phyloP scores from a whole-genome alignment of 2,797 vertebrate genomes.

The Eutrigla gurnardus region DNA sequence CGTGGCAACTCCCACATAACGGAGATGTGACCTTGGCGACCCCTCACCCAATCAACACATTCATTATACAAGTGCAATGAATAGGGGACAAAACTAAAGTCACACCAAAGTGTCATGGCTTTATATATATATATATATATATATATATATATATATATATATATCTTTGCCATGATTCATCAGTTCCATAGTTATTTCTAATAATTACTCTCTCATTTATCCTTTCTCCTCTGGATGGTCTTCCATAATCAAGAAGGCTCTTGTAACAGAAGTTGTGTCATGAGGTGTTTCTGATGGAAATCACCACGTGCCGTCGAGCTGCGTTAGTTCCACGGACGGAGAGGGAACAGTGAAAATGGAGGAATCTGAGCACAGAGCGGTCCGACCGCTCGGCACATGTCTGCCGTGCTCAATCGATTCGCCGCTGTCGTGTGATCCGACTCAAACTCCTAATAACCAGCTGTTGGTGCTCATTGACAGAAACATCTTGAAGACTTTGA shows the following conservation, averaged over 20 bases:
- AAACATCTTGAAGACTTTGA: not conserved
- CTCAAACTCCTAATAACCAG: not conserved
- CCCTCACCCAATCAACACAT: not conserved
- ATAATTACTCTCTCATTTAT: not conserved
- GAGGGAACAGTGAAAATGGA: slow-evolving; percentile 25
- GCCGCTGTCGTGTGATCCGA: not conserved
- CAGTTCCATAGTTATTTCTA: not conserved
- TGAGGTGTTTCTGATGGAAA: slow-evolving; percentile 43
- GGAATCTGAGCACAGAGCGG: slow-evolving; percentile 31
- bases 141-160: too few species aligned
- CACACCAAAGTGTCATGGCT: too few species aligned
- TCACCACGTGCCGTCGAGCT: slow-evolving; percentile 23
- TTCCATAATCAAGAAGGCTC: not conserved
- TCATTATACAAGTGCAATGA: too few species aligned
- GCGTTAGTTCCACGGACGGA: slow-evolving; percentile 54
- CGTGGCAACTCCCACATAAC: not conserved
- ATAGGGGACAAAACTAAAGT: too few species aligned
- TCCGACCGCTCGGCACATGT: slow-evolving; percentile 25
- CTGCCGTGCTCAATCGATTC: slow-evolving; percentile 55
- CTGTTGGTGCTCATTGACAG: not conserved
- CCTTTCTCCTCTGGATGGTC: not conserved
- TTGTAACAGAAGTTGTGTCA: slow-evolving; percentile 39
- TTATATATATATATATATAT: too few species aligned
- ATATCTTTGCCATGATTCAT: not conserved
- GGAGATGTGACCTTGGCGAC: not conserved